Evolutionary conservation across 2,888 invertebrate genomes (phyloP), one percentile per base, ranked within the genome.

Genomic region (Callyntrura guangdongensis): DNA sequence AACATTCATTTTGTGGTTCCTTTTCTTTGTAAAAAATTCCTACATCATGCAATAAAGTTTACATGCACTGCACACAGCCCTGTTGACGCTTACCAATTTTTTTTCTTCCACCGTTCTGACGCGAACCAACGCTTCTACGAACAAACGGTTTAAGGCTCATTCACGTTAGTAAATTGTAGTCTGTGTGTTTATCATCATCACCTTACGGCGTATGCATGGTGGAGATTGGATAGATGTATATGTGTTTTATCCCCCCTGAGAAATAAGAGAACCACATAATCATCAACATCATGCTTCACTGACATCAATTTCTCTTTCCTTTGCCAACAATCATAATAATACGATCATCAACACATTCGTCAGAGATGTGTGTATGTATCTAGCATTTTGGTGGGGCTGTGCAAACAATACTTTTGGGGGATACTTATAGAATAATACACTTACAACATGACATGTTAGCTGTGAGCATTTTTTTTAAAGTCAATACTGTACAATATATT

Each of bases 221-320:
- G 36, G 36, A 36, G 36, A 25, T 82, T 45, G 25, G 47, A 4
- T 22, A 81, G 8, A 45, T 20, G 12, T 61, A 61, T 81, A 20
- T 59, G 61, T 81, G 17, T 27, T 14, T n/a, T 81, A 59, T 61
- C 0, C 49, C 36, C 11, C 11, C 81, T 81, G 81, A 81, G 45
- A 81, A 81, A 81, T 79, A 61, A 59, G 74, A 82, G 88, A 67
- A 89, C 84, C 83, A 83, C 81, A 88, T 74, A 74, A 89, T 83
- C 82, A 84, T 84, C 72, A 77, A 61, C 61, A 89, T 89, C 90
- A 90, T 90, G 90, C 90, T 90, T 90, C 90, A 90, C 90, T 90
- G 90, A 90, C 90, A 90, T 90, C 90, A 90, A 90, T 90, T 90
- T 90, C 90, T 90, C 90, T 90, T 90, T 90, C 90, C 81, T 90